A percentile compares a stretch with the other conserved stretches of the same genome.
Conservation (phyloP, 2,113 vertebrate species). For the Orthonyx spaldingii region DNA sequence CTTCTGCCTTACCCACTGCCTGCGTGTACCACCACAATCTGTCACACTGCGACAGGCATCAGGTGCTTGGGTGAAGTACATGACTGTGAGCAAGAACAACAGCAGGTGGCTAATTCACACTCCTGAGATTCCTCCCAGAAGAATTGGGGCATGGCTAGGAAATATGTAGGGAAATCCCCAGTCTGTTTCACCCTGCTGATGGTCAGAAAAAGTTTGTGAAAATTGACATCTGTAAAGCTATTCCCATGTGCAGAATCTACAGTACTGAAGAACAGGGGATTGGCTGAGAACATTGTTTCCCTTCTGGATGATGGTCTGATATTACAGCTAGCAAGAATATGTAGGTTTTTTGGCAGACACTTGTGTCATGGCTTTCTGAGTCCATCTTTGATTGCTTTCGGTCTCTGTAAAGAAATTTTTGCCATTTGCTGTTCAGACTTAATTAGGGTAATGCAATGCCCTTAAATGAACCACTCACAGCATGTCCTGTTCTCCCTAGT, state of each 20-base stretch:
- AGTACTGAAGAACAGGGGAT: not conserved
- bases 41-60: rapidly evolving
- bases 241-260: not conserved
- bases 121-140: not conserved
- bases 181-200: not conserved
- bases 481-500: not conserved
- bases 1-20: not conserved
- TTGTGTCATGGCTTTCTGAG: not conserved
- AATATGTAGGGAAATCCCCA: not conserved
- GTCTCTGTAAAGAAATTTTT: not conserved
- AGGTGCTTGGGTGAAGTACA: rapidly evolving
- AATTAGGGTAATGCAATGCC: not conserved
- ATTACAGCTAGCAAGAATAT: not conserved
- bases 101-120: not conserved
- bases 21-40: not conserved
- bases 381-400: not conserved
- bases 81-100: not conserved
- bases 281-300: not conserved
- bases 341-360: not conserved
- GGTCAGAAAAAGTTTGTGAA: not conserved
- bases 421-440: not conserved
- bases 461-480: not conserved
- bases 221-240: not conserved
- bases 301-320: not conserved
- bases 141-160: not conserved